Conservation (phyloP, 2,113 vertebrate genomes). For the Mastomys natalensis region DNA sequence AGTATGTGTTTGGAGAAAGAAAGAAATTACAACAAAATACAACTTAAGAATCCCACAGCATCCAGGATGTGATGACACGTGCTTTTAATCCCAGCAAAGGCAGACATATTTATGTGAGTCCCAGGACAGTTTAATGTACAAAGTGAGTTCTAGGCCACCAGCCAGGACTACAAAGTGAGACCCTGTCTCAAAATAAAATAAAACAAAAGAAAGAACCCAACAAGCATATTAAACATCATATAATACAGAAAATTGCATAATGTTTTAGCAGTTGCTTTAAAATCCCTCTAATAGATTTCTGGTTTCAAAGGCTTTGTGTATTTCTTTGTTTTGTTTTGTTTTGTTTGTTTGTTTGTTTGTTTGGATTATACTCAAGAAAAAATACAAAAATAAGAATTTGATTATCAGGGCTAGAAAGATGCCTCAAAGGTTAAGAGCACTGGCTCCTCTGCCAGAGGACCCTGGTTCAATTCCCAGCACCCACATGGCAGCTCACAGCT, state of each 20-base stretch:
- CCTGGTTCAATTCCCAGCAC: too few relatives aligned
- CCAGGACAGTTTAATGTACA: neutral
- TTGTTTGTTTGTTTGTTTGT: neutral
- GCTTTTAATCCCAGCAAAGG: neutral
- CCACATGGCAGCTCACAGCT: too few relatives aligned
- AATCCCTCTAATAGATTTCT: neutral
- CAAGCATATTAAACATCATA: slow-evolving; percentile 3
- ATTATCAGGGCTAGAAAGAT: neutral
- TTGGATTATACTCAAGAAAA: neutral
- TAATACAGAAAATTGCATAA: slow-evolving; percentile 6
- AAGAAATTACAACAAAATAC: slow-evolving; percentile 29
- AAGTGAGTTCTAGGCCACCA: neutral
- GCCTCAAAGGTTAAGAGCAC: too few relatives aligned
- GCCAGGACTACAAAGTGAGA: neutral
- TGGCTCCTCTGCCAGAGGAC: too few relatives aligned
- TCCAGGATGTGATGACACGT: neutral
- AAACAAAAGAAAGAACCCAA: neutral
- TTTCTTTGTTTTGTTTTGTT: neutral
- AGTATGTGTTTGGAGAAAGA: slow-evolving; percentile 27
- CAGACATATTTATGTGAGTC: neutral
- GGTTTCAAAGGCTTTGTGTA: neutral
- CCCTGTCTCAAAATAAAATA: neutral
- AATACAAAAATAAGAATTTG: slow-evolving; percentile 6
- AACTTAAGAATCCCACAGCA: neutral
- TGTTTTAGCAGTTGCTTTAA: neutral